phyloP scores from a whole-genome alignment of 2,113 vertebrate genomes.

The Nannospalax galili region DNA sequence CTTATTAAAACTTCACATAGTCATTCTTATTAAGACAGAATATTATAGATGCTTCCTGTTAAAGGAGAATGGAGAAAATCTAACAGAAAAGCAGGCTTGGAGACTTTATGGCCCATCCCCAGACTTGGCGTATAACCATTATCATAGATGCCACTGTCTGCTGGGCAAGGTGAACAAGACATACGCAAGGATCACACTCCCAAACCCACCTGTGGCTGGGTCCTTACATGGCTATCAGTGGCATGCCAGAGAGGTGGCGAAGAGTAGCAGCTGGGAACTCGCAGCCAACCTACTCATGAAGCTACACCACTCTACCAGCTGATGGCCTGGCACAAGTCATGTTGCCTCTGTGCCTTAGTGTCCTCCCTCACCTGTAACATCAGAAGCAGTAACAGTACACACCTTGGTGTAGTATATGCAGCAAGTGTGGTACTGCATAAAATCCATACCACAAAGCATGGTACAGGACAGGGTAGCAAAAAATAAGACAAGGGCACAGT shows the following conservation, averaged over 20 bases:
- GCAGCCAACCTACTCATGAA: accelerated
- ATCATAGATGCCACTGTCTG: background rate
- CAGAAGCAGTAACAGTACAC: background rate
- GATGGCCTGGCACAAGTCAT: background rate
- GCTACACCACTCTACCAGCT: accelerated
- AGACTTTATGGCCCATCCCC: background rate
- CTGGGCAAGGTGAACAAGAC: background rate
- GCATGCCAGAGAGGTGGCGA: too few species aligned
- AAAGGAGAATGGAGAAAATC: background rate
- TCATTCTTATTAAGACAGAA: accelerated
- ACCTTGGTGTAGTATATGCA: background rate
- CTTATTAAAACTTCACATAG: background rate
- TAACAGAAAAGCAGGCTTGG: background rate
- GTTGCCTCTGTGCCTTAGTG: accelerated
- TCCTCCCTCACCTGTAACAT: background rate
- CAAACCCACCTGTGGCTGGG: background rate
- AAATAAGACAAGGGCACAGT: background rate
- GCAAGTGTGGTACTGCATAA: background rate
- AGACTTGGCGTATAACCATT: background rate
- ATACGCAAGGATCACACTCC: accelerated
- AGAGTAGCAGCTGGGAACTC: background rate
- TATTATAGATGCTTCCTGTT: background rate
- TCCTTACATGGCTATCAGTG: too few species aligned
- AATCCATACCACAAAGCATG: background rate
- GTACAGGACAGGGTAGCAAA: background rate